Evolutionary conservation across 30 jellyfish, hydroid and myxozoan species (phyloP).

Genomic region (Turritopsis dohrnii): DNA sequence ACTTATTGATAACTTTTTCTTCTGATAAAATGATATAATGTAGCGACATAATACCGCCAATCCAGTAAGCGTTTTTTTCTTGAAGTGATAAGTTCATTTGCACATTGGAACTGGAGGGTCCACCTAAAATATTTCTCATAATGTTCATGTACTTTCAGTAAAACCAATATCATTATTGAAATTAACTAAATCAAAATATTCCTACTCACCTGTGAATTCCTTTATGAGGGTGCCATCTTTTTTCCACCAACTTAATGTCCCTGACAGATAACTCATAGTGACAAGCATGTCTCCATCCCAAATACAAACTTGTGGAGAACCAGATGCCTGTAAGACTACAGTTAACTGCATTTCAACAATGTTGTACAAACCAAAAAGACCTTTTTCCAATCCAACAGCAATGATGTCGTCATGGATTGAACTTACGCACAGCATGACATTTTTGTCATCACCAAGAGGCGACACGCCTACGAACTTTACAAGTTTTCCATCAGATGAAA

Average conservation of each 20-base stretch:
- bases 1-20: not conserved
- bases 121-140: conserved; percentile 7
- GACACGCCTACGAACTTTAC: conserved; percentile 33
- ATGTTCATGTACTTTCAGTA: not conserved
- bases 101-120: conserved; percentile 46
- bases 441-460: conserved; percentile 63
- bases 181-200: not conserved
- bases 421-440: conserved; percentile 66
- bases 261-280: conserved; percentile 73
- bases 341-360: conserved; percentile 28
- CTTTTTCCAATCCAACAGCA: conserved; percentile 81
- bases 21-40: conserved; percentile 31
- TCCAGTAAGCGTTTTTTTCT: conserved; percentile 34
- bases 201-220: conserved; percentile 33
- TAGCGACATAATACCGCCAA: conserved; percentile 79
- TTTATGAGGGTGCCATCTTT: conserved; percentile 41
- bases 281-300: conserved; percentile 65
- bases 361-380: conserved; percentile 54
- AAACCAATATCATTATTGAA: not conserved
- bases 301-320: conserved; percentile 88
- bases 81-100: conserved; percentile 49
- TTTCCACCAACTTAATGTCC: conserved; percentile 64
- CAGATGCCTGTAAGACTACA: conserved; percentile 73
- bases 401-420: conserved; percentile 40
- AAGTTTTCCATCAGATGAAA: conserved; percentile 28